These are phyloP conservation scores for Embiotoca jacksoni DNA, from an alignment of 2,113 vertebrate genomes.

Conservation along the genomic window DNA sequence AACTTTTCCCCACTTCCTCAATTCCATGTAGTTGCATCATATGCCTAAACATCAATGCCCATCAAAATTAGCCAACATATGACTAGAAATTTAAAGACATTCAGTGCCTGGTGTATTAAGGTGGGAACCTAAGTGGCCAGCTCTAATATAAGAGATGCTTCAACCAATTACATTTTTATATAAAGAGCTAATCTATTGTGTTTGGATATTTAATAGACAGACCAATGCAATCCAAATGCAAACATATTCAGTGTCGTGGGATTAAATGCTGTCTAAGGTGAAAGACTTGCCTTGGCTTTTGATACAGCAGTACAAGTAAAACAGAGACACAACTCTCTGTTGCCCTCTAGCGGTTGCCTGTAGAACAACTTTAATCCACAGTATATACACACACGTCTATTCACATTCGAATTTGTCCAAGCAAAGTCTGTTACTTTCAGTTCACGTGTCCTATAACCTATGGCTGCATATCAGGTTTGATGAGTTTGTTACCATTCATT, in stretches of 20 bases:
- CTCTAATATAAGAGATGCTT: not conserved
- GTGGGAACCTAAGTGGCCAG: not conserved
- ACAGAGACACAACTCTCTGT: not conserved
- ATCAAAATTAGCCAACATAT: conserved; percentile 5
- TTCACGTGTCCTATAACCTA: not conserved
- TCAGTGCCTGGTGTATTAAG: not conserved
- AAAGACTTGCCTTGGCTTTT: not conserved
- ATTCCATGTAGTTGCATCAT: conserved; percentile 11
- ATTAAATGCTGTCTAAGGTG: not conserved
- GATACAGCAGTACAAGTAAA: not conserved
- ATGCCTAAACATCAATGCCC: not conserved
- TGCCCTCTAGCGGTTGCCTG: conserved; percentile 46
- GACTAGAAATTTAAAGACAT: conserved; percentile 3
- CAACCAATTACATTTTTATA: not conserved
- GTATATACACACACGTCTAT: too few relatives aligned
- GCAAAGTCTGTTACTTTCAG: not conserved
- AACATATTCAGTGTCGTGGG: not conserved
- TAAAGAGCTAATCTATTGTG: not conserved
- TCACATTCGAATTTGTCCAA: not conserved
- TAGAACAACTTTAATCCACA: not conserved
- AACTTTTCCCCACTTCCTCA: conserved; percentile 30
- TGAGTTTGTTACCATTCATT: not conserved
- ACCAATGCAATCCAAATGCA: not conserved
- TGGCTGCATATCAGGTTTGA: not conserved
- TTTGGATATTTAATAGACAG: not conserved